Conservation (phyloP, 2,797 vertebrate species). For the Holocentrus rufus region DNA sequence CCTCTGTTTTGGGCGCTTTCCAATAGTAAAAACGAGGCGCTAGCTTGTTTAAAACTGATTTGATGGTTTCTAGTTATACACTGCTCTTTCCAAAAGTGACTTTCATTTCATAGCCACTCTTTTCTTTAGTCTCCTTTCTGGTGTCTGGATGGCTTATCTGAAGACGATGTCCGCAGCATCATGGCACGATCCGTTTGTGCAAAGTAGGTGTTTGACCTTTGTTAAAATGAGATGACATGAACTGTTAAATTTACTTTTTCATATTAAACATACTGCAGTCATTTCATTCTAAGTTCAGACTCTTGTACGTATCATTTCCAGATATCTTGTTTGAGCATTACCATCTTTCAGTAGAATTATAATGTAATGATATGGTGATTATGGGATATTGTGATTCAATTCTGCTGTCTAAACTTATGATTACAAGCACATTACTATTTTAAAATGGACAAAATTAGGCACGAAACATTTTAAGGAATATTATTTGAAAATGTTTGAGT, state of each 20-base stretch:
- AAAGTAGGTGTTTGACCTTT: conserved; percentile 85
- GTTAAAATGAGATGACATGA: neutral
- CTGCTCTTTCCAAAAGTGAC: no score
- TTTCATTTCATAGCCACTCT: neutral
- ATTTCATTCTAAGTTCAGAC: neutral
- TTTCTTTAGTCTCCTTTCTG: conserved; percentile 91
- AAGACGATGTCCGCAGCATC: conserved; percentile 88
- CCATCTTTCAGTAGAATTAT: no score
- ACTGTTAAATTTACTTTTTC: neutral
- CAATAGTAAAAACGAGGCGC: no score
- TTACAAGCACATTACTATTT: no score
- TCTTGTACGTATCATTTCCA: neutral
- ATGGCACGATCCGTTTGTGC: conserved; percentile 97
- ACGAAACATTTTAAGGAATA: no score
- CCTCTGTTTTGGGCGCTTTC: neutral
- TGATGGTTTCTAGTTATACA: no score
- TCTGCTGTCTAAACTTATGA: no score
- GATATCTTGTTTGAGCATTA: no score
- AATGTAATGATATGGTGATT: no score
- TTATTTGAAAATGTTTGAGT: no score
- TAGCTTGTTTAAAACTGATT: neutral
- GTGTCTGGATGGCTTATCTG: conserved; percentile 89
- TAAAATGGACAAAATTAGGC: no score
- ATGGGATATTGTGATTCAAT: no score
- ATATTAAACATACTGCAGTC: neutral